Percentiles rank a stretch among this genome's conserved stretches.
Conservation (phyloP, 1,140 invertebrate genomes). For the Campoletis sonorensis region DNA sequence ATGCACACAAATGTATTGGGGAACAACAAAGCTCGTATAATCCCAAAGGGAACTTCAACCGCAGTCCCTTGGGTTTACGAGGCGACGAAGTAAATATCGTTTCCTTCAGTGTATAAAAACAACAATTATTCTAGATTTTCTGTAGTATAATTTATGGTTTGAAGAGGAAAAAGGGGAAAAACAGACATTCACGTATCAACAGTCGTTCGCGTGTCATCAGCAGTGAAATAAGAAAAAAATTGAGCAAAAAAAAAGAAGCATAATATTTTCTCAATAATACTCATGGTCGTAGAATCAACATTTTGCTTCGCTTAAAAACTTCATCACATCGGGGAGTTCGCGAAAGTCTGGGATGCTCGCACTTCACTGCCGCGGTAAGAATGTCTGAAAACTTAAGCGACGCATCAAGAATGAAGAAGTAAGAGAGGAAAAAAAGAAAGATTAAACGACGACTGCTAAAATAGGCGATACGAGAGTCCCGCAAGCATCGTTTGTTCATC, state of each 20-base stretch:
- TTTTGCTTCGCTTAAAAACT: background rate
- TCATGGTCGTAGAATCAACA: background rate
- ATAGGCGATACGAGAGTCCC: background rate
- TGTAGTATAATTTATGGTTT: too few relatives aligned
- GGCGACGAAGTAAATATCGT: too few relatives aligned
- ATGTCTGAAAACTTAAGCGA: background rate
- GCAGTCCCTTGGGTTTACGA: too few relatives aligned
- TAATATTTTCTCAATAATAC: background rate
- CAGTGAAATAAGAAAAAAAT: too few relatives aligned
- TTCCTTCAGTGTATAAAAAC: too few relatives aligned
- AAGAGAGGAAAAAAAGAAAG: background rate
- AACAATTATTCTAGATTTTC: too few relatives aligned
- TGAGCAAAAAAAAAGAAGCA: background rate
- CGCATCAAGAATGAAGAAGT: background rate
- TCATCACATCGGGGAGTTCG: background rate
- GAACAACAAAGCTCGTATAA: too few relatives aligned
- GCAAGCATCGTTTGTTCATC: conserved; percentile 9
- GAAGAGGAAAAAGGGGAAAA: too few relatives aligned
- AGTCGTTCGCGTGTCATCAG: background rate
- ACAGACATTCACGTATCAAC: background rate
- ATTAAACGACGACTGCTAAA: conserved; percentile 4
- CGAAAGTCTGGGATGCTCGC: background rate
- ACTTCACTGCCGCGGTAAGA: background rate
- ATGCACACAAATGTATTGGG: too few relatives aligned
- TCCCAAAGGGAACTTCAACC: too few relatives aligned